These are phyloP conservation scores for Drosophila aff. DNA, from an alignment of 1,140 invertebrate genomes.

Conservation along the genomic window DNA sequence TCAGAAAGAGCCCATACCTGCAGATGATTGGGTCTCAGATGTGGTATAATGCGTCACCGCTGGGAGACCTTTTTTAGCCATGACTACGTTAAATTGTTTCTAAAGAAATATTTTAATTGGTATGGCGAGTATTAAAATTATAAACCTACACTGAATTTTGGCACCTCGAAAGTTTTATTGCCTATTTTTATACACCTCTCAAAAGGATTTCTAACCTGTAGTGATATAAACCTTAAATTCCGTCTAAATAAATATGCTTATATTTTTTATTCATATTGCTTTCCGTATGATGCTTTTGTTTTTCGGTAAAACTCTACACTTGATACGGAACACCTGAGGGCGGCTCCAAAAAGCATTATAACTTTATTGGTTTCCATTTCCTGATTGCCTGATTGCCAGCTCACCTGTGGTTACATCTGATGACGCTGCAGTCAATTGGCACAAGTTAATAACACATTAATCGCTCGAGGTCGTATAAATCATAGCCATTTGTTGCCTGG, in stretches of 20 bases:
- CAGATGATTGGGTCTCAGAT: background rate
- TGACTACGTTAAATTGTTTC: background rate
- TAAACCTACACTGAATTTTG: background rate
- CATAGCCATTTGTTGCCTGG: constrained; percentile 17
- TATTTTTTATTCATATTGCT: background rate
- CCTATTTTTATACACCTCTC: background rate
- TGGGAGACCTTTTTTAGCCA: background rate
- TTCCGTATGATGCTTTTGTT: background rate
- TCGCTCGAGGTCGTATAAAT: constrained; percentile 37
- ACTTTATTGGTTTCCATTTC: constrained; percentile 18
- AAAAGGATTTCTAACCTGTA: background rate
- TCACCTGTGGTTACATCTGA: background rate
- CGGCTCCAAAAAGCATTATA: background rate
- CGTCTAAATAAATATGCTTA: background rate
- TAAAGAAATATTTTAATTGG: background rate
- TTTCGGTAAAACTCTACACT: too few species aligned
- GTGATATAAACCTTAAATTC: background rate
- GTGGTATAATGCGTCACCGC: background rate
- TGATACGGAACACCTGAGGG: background rate
- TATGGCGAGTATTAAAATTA: background rate
- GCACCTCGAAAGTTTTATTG: background rate
- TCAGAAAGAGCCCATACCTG: constrained; percentile 3
- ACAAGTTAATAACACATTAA: constrained; percentile 42
- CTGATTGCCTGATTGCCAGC: constrained; percentile 1
- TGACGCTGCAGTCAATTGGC: constrained; percentile 21